Conservation (phyloP, 2,888 invertebrate genomes). For the Ormyrus rosae region DNA sequence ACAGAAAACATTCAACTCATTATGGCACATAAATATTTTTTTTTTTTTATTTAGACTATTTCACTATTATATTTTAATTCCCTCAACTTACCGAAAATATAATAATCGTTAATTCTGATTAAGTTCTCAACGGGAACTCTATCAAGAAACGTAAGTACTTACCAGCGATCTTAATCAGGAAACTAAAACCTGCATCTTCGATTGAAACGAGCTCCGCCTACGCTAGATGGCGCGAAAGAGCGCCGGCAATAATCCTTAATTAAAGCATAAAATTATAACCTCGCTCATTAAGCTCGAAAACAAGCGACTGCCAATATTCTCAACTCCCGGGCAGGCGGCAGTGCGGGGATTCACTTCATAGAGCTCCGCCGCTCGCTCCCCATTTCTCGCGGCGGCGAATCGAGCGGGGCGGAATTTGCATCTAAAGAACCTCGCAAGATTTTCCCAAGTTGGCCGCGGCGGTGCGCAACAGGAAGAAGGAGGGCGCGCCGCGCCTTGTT, state of each 20-base stretch:
- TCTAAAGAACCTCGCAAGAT: conserved; percentile 66
- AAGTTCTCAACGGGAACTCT: no score
- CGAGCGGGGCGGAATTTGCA: conserved; percentile 65
- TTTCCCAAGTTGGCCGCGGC: conserved; percentile 39
- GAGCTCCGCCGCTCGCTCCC: neutral
- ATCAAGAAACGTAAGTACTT: neutral
- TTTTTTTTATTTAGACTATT: no score
- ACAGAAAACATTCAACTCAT: no score
- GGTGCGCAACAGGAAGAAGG: conserved; percentile 50
- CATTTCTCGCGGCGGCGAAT: neutral
- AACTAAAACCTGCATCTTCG: conserved; percentile 46
- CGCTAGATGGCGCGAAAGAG: neutral
- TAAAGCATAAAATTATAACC: conserved; percentile 48
- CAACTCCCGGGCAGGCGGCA: no score
- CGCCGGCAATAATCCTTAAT: conserved; percentile 45
- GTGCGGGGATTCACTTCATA: conserved; percentile 16
- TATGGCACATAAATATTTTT: no score
- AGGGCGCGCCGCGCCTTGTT: conserved; percentile 61
- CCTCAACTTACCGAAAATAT: no score
- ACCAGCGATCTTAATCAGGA: conserved; percentile 14
- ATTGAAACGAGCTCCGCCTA: conserved; percentile 58
- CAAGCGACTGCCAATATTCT: conserved; percentile 46
- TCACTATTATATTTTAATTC: no score
- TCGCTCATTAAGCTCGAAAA: conserved; percentile 49
- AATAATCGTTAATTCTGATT: no score